Base-by-base conservation (phyloP, 2,888 invertebrate genomes). In the Ichneumoninae sp. region DNA sequence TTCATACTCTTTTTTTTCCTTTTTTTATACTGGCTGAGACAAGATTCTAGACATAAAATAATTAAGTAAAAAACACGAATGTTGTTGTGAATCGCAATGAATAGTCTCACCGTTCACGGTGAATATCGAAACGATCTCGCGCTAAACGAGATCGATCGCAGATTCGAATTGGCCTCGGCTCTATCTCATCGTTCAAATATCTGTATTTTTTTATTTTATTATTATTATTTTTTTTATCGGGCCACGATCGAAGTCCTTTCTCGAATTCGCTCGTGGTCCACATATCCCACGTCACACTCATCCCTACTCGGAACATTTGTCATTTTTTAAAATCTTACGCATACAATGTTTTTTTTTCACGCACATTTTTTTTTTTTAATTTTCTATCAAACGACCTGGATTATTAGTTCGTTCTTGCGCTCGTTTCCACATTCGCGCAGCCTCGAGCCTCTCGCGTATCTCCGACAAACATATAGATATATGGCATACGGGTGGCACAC, bases 191-290 rank as follows among this genome's bases (percentile, higher is more conserved):
- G 63, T 71, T 70, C 44, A 60, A 68, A 69, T 66, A 76, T 70
- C 50, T 70, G 52, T 60, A 7, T 54, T 70, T 50, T 50, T 57
- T 83, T 33, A 73, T 57, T 10, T 40, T 3, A 33, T 40, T 40
- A 40, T 10, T 8, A 36, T 36, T 36, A 36, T 36, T 40, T 66
- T 74, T 85, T 44, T 78, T 82, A 76, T 57, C 77, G 91, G 91
- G 89, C 92, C 91, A 89, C 89, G 91, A 89, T 90, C 91, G 92
- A 91, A 91, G 91, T 91, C 89, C 81, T 85, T 80, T 81, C 50
- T 36, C 81, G 88, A 90, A 91, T 91, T 89, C 90, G 90, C 88
- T 89, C 90, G 88, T 88, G 90, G 89, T 89, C 91, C 90, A 87
- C 63, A 75, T 60, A 68, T 57, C 60, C 79, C 63, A 65, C 57